These are phyloP conservation scores for Gadopsis marmoratus DNA, from an alignment of 2,797 vertebrate species.

Conservation along the genomic window DNA sequence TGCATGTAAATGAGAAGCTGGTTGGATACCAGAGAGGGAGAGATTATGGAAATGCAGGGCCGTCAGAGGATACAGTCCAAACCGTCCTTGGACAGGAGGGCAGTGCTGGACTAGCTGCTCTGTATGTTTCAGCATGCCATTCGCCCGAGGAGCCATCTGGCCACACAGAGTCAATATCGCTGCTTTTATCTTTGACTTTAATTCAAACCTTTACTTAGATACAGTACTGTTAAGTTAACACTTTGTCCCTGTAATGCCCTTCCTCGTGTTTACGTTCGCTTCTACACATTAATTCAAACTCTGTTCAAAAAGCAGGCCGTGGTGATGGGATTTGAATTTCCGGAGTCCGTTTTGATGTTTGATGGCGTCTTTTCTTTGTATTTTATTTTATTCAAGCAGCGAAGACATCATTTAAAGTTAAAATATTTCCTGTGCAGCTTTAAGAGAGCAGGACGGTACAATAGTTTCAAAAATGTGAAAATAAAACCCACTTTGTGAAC, in stretches of 20 bases:
- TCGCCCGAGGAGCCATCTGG: conserved; percentile 3
- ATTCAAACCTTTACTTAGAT: background rate
- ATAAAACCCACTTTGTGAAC: background rate
- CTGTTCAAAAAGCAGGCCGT: background rate
- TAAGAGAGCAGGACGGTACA: background rate
- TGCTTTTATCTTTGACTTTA: background rate
- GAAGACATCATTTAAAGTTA: conserved; percentile 4
- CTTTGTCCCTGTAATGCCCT: background rate
- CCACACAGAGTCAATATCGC: background rate
- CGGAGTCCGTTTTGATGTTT: background rate
- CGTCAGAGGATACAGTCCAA: conserved; percentile 15
- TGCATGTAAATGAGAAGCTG: conserved; percentile 33
- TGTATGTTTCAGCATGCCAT: conserved; percentile 8
- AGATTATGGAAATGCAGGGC: conserved; percentile 10
- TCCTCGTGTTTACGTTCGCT: background rate
- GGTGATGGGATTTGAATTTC: background rate
- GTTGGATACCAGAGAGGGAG: conserved; percentile 12
- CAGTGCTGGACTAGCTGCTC: conserved; percentile 15
- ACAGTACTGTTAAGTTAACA: background rate
- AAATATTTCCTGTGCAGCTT: conserved; percentile 6
- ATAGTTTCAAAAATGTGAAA: conserved; percentile 1
- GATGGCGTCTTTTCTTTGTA: background rate
- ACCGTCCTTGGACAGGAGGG: conserved; percentile 23
- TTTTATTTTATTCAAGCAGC: background rate
- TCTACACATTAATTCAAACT: background rate